Evolutionary conservation across 2,888 invertebrate species (phyloP), one percentile per base, ranked within the genome.

Genomic region (Achlya flavicornis): DNA sequence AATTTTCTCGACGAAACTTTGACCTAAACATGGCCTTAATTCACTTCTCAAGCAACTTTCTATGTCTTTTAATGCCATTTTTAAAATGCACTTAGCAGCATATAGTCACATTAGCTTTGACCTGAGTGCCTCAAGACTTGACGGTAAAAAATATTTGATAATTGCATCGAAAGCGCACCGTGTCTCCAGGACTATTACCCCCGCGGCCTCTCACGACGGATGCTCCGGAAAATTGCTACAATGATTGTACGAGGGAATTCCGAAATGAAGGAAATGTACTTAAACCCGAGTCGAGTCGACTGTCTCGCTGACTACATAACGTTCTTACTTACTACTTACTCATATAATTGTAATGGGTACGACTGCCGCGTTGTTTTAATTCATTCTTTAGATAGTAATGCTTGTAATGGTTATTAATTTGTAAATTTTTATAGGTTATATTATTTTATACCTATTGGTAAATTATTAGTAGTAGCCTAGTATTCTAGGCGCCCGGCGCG

Each of bases 201-300:
- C 81, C 83, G 80, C 81, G 83, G 84, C 85, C 84, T 85, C 88
- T 85, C 87, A 85, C 88, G 92, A 91, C 91, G 92, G 92, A 92
- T 91, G 91, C 91, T 76, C 89, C 86, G 90, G 92, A 92, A 92
- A 92, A 93, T 93, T 93, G 93, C 91, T 91, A 92, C 93, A 92
- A 92, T 92, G 90, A 93, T 93, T 91, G 92, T 88, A 84, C 89
- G 91, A 86, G 88, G 84, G 92, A 90, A 92, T 92, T 84, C 81
- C 90, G 88, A 90, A 91, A 93, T 93, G 93, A 93, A 92, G 92
- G 91, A 92, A 91, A 87, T 80, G 85, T 89, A 88, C 90, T 87
- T 87, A 83, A 83, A 81, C 76, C 80, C 76, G 79, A 66, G 66
- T 60, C 61, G 61, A 57, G 62, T 62, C 66, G 65, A 62, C 53